Evolutionary conservation across 2,113 vertebrate genomes (phyloP).

Genomic region (Sprattus sprattus): DNA sequence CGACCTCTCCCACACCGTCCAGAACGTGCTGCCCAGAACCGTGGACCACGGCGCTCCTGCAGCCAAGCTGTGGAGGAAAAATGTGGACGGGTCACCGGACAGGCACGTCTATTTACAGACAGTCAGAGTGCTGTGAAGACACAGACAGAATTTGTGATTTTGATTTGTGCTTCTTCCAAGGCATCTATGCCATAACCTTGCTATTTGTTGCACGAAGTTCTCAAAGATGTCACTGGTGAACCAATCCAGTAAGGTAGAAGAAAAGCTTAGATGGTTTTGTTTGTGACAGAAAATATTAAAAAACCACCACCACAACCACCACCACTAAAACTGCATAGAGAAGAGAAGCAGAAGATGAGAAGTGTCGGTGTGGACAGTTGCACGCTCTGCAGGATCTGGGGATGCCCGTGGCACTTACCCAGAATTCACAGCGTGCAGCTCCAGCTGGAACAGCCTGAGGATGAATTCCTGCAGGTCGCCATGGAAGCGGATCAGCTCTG

Average conservation of each 20-base stretch:
- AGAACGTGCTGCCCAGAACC: constrained; percentile 79
- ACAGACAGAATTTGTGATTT: no score
- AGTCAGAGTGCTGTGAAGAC: no score
- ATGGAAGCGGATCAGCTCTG: constrained; percentile 74
- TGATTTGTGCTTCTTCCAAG: no score
- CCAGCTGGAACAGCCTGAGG: constrained; percentile 80
- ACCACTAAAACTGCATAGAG: background rate
- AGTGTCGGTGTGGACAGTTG: background rate
- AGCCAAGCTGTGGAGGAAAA: constrained; percentile 49
- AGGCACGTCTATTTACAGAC: background rate
- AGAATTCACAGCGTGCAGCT: constrained; percentile 75
- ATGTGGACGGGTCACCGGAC: background rate
- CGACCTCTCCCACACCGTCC: constrained; percentile 76
- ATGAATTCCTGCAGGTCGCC: constrained; percentile 79
- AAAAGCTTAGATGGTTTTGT: background rate
- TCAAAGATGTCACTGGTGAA: no score
- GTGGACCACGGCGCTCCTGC: constrained; percentile 64
- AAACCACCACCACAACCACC: background rate
- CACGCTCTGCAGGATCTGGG: background rate
- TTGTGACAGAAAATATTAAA: background rate
- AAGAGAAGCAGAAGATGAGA: background rate
- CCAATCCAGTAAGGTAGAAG: no score
- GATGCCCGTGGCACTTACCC: constrained; percentile 64
- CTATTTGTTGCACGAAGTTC: background rate
- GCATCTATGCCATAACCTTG: background rate